phyloP scores from a whole-genome alignment of 2,797 vertebrate genomes.

The Microcaecilia unicolor region DNA sequence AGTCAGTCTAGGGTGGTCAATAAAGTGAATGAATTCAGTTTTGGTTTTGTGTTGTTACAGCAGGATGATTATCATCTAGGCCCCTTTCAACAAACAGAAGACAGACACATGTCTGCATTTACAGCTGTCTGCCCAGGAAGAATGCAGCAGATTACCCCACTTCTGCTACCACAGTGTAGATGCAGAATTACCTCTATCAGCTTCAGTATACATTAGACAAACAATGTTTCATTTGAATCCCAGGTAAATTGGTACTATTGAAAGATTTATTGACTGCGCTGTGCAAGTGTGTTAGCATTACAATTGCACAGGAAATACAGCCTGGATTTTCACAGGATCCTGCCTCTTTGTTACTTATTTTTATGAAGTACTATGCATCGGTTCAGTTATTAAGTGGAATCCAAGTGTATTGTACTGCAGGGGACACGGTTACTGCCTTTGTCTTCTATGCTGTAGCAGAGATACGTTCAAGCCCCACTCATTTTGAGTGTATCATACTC shows the following conservation, averaged over 20 bases:
- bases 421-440: too few relatives aligned
- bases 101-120: conserved; percentile 42
- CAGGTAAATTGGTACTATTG: conserved; percentile 26
- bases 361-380: too few relatives aligned
- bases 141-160: conserved; percentile 14
- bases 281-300: conserved; percentile 15
- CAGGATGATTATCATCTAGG: conserved; percentile 34
- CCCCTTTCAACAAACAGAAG: conserved; percentile 30
- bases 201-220: conserved; percentile 33
- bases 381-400: too few relatives aligned
- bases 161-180: conserved; percentile 16
- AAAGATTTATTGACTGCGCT: conserved; percentile 12
- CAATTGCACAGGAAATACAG: conserved; percentile 16
- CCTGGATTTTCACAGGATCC: not conserved
- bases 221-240: conserved; percentile 24
- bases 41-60: conserved; percentile 34
- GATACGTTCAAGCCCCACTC: too few relatives aligned
- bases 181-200: conserved; percentile 24
- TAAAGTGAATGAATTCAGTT: conserved; percentile 36
- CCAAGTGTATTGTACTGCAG: too few relatives aligned
- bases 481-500: too few relatives aligned
- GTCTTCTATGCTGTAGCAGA: too few relatives aligned
- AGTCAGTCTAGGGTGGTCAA: conserved; percentile 24
- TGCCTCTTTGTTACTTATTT: not conserved
- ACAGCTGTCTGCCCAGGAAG: conserved; percentile 29